Conservation (phyloP, 2,888 invertebrate genomes). For the Sinohyriopsis cumingii region DNA sequence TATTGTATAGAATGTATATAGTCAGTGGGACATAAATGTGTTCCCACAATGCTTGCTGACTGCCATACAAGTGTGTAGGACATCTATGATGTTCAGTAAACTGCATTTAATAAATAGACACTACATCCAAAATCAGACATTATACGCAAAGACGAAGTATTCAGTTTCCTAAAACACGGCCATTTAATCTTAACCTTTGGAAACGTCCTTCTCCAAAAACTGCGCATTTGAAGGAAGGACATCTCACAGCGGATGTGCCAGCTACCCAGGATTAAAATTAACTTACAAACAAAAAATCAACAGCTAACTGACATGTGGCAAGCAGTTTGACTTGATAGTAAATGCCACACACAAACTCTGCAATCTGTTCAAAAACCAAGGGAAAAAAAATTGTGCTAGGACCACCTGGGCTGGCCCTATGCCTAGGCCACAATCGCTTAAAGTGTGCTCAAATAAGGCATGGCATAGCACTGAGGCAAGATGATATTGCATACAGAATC, state of each 20-base stretch:
- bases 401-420: slow-evolving; percentile 9
- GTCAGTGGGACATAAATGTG: too few species aligned
- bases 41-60: too few species aligned
- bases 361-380: slow-evolving; percentile 1
- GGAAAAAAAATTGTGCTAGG: slow-evolving; percentile 3
- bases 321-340: slow-evolving; percentile 3
- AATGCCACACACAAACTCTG: slow-evolving; percentile 4
- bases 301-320: background rate
- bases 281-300: slow-evolving; percentile 3
- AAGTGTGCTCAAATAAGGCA: too few species aligned
- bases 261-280: background rate
- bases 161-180: slow-evolving; percentile 4
- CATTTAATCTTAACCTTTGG: slow-evolving; percentile 11
- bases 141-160: slow-evolving; percentile 11
- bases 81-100: too few species aligned
- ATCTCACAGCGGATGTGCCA: slow-evolving; percentile 12
- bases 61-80: too few species aligned
- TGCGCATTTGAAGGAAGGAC: slow-evolving; percentile 6
- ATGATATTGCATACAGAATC: background rate
- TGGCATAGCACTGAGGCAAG: too few species aligned
- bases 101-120: slow-evolving; percentile 1
- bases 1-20: too few species aligned
- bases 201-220: slow-evolving; percentile 8
- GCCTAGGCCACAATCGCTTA: background rate
- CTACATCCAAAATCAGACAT: background rate